Conservation (phyloP, 2,888 invertebrate species). For the Heliconius charithonia region DNA sequence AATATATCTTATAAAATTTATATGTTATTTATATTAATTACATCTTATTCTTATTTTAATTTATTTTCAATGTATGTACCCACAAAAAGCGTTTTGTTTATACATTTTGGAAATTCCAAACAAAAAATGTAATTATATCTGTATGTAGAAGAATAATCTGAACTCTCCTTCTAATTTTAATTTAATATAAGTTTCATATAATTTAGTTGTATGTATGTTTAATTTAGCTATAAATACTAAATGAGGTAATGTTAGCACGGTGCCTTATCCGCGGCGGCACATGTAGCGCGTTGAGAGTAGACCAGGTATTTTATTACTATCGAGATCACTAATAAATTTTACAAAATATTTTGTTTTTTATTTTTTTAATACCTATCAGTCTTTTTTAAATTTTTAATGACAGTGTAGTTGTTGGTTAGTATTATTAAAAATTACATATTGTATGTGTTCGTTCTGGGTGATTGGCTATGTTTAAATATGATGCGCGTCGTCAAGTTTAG, state of each 20-base stretch:
- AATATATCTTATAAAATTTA: slow-evolving; percentile 11
- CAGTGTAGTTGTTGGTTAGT: too few species aligned
- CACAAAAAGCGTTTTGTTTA: too few species aligned
- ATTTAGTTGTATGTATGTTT: slow-evolving; percentile 33
- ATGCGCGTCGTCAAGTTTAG: too few species aligned
- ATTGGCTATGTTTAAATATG: too few species aligned
- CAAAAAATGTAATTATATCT: too few species aligned
- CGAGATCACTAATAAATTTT: slow-evolving; percentile 78
- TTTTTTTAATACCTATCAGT: slow-evolving; percentile 29
- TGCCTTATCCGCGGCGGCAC: slow-evolving; percentile 57
- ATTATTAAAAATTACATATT: too few species aligned
- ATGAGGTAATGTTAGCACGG: slow-evolving; percentile 38
- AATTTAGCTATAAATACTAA: slow-evolving; percentile 29
- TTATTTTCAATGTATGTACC: too few species aligned
- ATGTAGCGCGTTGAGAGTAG: slow-evolving; percentile 70
- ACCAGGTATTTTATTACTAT: slow-evolving; percentile 77
- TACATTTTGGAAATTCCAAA: too few species aligned
- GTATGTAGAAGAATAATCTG: too few species aligned
- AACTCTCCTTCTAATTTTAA: background rate
- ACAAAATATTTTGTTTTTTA: slow-evolving; percentile 59
- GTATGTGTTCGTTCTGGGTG: too few species aligned
- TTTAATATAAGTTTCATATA: background rate
- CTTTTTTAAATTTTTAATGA: too few species aligned
- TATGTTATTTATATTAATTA: background rate
- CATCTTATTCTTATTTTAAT: background rate